These are phyloP conservation scores for Phalloptychus januarius DNA, from an alignment of 2,797 vertebrate genomes.

Conservation along the genomic window DNA sequence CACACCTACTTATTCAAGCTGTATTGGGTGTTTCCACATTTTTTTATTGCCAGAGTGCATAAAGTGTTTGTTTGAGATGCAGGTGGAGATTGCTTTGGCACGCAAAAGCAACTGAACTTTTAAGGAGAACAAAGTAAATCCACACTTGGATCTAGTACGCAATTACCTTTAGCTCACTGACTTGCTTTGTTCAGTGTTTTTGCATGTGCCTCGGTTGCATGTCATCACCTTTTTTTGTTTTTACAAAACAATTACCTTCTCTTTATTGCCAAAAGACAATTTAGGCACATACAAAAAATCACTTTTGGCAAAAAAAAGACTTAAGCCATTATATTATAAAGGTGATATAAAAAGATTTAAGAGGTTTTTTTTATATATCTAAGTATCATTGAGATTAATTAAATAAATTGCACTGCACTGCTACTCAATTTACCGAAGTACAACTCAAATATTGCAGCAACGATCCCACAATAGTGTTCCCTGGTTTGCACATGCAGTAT, in stretches of 20 bases:
- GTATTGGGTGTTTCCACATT: neutral
- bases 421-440: neutral
- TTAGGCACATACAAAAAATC: no score
- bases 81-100: neutral
- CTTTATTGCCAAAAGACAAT: no score
- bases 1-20: conserved; percentile 1
- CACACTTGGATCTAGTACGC: neutral
- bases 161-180: neutral
- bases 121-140: neutral
- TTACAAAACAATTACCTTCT: no score
- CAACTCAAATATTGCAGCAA: neutral
- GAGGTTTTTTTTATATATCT: neutral
- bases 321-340: no score
- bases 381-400: neutral
- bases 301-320: no score
- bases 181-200: neutral
- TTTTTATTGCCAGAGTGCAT: neutral
- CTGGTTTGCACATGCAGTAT: neutral
- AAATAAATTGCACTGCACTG: neutral
- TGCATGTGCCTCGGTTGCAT: neutral
- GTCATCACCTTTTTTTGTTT: no score
- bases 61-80: conserved; percentile 7
- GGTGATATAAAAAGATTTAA: no score
- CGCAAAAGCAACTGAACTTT: neutral
- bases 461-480: neutral